These are phyloP conservation scores for Sebastes iracundus DNA, from an alignment of 2,797 vertebrate species.

Conservation along the genomic window DNA sequence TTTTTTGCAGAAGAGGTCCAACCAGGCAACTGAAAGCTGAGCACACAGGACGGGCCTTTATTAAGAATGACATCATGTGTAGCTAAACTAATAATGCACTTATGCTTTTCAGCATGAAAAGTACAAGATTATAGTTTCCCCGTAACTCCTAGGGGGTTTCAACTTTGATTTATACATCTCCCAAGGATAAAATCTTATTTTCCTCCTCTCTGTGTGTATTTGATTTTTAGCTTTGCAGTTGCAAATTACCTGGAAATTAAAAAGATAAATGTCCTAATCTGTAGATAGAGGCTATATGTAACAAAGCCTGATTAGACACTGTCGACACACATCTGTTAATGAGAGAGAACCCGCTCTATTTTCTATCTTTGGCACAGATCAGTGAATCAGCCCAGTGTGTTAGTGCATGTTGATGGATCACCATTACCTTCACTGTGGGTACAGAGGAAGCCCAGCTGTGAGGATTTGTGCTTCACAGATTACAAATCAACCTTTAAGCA, in stretches of 20 bases:
- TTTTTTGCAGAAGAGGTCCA: too few species aligned
- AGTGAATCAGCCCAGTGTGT: background rate
- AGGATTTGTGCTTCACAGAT: constrained; percentile 10
- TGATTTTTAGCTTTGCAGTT: background rate
- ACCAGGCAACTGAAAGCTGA: too few species aligned
- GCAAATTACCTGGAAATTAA: background rate
- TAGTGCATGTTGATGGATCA: constrained; percentile 18
- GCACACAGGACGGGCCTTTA: too few species aligned
- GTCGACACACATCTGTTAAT: constrained; percentile 15
- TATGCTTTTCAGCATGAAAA: background rate
- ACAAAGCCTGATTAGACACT: constrained; percentile 1
- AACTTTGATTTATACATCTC: background rate
- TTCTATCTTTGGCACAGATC: constrained; percentile 9
- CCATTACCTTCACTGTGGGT: background rate
- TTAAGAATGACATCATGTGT: too few species aligned
- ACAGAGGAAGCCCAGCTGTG: background rate
- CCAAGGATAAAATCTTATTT: background rate
- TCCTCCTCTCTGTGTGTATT: background rate
- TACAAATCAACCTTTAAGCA: constrained; percentile 27
- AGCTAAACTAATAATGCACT: background rate
- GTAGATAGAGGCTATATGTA: background rate
- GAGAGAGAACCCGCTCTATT: constrained; percentile 13
- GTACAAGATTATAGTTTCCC: background rate
- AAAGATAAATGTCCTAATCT: background rate
- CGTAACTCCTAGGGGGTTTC: accelerated